These are phyloP conservation scores for Drosophila meridionalis DNA, from an alignment of 2,888 invertebrate genomes.

Conservation along the genomic window DNA sequence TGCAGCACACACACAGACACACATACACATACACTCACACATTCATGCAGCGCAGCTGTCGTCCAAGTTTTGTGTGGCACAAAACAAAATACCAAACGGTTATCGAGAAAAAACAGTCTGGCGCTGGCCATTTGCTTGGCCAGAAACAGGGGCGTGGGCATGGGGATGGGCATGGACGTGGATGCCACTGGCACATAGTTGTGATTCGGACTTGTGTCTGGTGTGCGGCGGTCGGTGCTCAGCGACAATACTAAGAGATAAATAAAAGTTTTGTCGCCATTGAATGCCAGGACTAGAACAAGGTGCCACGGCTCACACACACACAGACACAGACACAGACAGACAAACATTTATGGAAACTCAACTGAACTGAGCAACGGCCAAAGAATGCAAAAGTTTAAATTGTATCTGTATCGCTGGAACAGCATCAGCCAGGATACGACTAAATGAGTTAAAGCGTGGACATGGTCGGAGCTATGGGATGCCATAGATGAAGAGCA, in stretches of 20 bases:
- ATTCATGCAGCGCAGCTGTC: conserved; percentile 18
- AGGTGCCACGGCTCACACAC: conserved; percentile 4
- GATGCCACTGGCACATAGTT: conserved; percentile 15
- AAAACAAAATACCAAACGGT: conserved; percentile 50
- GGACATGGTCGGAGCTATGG: not conserved
- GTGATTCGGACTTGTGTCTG: conserved; percentile 14
- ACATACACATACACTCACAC: not conserved
- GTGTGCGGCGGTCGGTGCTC: conserved; percentile 15
- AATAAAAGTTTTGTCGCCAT: conserved; percentile 50
- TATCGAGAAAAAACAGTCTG: conserved; percentile 42
- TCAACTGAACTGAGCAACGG: not conserved
- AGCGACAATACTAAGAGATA: conserved; percentile 58
- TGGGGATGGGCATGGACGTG: not conserved
- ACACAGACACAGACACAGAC: not conserved
- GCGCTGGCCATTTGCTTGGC: conserved; percentile 43
- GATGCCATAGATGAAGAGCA: not conserved
- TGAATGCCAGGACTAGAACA: conserved; percentile 20
- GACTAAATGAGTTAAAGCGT: conserved; percentile 13
- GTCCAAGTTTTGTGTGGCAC: conserved; percentile 27
- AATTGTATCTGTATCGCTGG: conserved; percentile 41
- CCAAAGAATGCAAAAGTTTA: conserved; percentile 35
- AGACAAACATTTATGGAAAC: conserved; percentile 7
- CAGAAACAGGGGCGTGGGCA: conserved; percentile 23
- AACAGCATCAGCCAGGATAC: conserved; percentile 17
- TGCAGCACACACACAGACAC: not conserved